These are phyloP conservation scores for Drosophila nr. fundita DNA, from an alignment of 2,888 invertebrate species.

Conservation along the genomic window DNA sequence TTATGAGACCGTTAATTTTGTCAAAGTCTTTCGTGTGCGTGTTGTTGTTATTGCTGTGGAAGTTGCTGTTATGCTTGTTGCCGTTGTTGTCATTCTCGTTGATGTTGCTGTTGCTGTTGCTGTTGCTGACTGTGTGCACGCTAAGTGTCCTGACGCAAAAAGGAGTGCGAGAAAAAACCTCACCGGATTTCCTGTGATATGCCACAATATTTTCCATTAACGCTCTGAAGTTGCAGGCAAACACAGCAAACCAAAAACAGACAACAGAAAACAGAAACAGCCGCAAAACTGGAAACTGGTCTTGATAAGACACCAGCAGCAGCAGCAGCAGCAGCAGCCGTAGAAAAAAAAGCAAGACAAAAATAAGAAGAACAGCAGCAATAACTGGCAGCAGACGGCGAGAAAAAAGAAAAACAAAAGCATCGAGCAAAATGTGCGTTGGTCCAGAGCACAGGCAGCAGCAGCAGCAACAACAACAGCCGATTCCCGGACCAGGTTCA, in stretches of 20 bases:
- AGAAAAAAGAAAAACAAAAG: constrained; percentile 38
- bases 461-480: constrained; percentile 4
- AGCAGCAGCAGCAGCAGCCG: constrained; percentile 14
- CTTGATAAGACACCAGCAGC: constrained; percentile 63
- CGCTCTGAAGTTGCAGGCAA: constrained; percentile 75
- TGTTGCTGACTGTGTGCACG: constrained; percentile 33
- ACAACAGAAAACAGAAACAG: constrained; percentile 31
- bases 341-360: constrained; percentile 22
- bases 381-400: constrained; percentile 24
- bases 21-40: constrained; percentile 67
- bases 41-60: constrained; percentile 30
- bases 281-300: constrained; percentile 66
- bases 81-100: constrained; percentile 30
- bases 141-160: constrained; percentile 69
- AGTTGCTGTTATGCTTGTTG: constrained; percentile 7
- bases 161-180: constrained; percentile 72
- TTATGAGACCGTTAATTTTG: constrained; percentile 79
- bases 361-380: constrained; percentile 28
- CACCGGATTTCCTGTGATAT: constrained; percentile 81
- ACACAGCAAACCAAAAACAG: constrained; percentile 46
- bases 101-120: constrained; percentile 1
- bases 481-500: constrained; percentile 50
- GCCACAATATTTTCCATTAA: constrained; percentile 82
- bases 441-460: constrained; percentile 34
- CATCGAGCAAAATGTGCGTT: constrained; percentile 64